A percentile compares a stretch with the other conserved stretches of the same genome.
phyloP scores from a whole-genome alignment of 2,888 invertebrate species.

The Cetonia aurata region DNA sequence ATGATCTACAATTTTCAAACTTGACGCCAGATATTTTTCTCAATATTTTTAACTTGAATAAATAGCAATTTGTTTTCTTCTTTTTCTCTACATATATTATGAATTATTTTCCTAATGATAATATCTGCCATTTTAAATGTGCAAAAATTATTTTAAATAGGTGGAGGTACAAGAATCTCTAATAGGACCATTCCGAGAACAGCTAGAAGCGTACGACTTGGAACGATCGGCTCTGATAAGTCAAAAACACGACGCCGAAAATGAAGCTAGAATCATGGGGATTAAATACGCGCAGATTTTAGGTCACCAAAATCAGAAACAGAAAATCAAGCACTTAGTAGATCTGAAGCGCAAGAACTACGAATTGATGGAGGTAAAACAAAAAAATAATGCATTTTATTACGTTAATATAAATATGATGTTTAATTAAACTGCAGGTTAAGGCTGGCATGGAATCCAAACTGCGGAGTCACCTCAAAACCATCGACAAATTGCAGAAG shows the following conservation, averaged over 20 bases:
- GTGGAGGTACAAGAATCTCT: constrained; percentile 57
- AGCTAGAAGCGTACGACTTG: constrained; percentile 67
- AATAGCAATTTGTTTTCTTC: no score
- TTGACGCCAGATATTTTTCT: no score
- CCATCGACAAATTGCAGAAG: constrained; percentile 65
- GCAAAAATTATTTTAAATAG: constrained; percentile 46
- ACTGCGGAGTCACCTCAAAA: constrained; percentile 59
- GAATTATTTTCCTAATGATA: no score
- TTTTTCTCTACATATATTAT: no score
- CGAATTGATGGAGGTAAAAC: constrained; percentile 66
- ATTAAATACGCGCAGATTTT: constrained; percentile 72
- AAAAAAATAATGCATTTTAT: neutral
- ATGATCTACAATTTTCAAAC: no score
- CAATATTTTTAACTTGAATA: no score
- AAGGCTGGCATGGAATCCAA: constrained; percentile 59
- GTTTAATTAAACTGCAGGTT: constrained; percentile 54
- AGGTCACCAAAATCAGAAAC: constrained; percentile 76
- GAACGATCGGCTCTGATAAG: constrained; percentile 64
- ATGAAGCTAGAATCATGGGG: constrained; percentile 69
- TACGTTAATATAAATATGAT: neutral
- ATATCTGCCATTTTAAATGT: no score
- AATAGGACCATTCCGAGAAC: constrained; percentile 65
- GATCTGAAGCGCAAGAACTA: constrained; percentile 67
- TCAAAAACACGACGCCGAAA: constrained; percentile 64
- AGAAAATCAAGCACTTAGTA: constrained; percentile 72